phyloP scores from a whole-genome alignment of 2,797 vertebrate genomes.

The Taenioides sp. region DNA sequence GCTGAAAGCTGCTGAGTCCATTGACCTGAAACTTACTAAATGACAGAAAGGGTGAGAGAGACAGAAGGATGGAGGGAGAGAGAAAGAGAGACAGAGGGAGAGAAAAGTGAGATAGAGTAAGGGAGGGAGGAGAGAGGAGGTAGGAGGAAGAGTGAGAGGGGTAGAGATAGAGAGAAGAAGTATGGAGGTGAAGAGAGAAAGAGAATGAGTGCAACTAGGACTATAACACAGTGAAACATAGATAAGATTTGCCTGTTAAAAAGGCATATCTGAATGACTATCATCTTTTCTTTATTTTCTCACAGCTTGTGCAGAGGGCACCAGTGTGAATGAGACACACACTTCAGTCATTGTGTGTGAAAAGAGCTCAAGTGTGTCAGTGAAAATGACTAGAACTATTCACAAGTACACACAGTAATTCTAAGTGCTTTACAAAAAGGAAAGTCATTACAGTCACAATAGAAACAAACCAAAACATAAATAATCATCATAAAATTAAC shows the following conservation, averaged over 20 bases:
- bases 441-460: too few relatives aligned
- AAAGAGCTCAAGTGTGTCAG: slow-evolving; percentile 18
- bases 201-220: slow-evolving; percentile 9
- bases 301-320: slow-evolving; percentile 37
- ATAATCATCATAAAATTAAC: too few relatives aligned
- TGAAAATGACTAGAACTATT: too few relatives aligned
- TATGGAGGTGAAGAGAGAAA: slow-evolving; percentile 7
- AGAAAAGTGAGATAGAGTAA: background rate
- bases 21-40: slow-evolving; percentile 66
- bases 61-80: background rate
- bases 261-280: slow-evolving; percentile 50
- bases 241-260: slow-evolving; percentile 48
- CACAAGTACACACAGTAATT: too few relatives aligned
- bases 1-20: slow-evolving; percentile 56
- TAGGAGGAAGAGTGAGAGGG: background rate
- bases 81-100: background rate
- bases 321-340: slow-evolving; percentile 5
- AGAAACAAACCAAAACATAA: too few relatives aligned
- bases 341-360: slow-evolving; percentile 19
- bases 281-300: slow-evolving; percentile 57
- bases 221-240: slow-evolving; percentile 42
- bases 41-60: slow-evolving; percentile 47
- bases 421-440: too few relatives aligned
- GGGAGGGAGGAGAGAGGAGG: background rate
- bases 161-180: background rate